Conservation (phyloP, 1,140 invertebrate genomes). For the Eriocheir sinensis region DNA sequence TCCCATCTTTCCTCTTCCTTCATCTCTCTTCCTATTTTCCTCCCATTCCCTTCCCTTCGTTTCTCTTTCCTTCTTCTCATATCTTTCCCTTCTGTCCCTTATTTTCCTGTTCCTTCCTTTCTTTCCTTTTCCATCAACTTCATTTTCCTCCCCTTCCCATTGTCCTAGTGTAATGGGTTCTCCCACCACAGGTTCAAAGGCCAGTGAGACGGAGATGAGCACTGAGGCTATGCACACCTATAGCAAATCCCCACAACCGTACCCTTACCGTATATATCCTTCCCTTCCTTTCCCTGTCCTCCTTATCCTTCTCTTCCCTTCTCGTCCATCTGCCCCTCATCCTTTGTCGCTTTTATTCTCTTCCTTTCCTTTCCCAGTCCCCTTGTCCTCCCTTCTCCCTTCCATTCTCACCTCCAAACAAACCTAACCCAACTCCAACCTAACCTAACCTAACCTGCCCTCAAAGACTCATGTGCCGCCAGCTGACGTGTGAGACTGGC, state of each 20-base stretch:
- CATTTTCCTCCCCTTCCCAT: background rate
- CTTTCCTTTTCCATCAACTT: background rate
- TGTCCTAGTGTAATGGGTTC: too few species aligned
- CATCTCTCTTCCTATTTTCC: constrained; percentile 2
- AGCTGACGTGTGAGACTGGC: constrained; percentile 92
- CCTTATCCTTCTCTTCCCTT: too few species aligned
- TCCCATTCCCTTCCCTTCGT: background rate
- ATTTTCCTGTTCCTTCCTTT: background rate
- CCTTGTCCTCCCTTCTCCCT: background rate
- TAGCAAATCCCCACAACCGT: too few species aligned
- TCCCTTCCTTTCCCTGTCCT: background rate
- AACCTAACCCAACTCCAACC: background rate
- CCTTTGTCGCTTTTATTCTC: too few species aligned
- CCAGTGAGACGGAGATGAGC: too few species aligned
- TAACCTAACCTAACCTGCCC: background rate
- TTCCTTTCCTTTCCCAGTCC: background rate
- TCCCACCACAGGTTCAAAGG: too few species aligned
- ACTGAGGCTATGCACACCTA: too few species aligned
- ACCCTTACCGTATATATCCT: too few species aligned
- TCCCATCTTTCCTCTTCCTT: too few species aligned
- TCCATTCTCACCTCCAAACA: background rate
- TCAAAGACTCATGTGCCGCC: constrained; percentile 92
- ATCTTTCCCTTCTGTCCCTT: too few species aligned
- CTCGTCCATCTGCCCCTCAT: too few species aligned
- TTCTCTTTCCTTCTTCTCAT: too few species aligned